Conservation (phyloP, 2,113 vertebrate genomes). For the Acinonyx jubatus region DNA sequence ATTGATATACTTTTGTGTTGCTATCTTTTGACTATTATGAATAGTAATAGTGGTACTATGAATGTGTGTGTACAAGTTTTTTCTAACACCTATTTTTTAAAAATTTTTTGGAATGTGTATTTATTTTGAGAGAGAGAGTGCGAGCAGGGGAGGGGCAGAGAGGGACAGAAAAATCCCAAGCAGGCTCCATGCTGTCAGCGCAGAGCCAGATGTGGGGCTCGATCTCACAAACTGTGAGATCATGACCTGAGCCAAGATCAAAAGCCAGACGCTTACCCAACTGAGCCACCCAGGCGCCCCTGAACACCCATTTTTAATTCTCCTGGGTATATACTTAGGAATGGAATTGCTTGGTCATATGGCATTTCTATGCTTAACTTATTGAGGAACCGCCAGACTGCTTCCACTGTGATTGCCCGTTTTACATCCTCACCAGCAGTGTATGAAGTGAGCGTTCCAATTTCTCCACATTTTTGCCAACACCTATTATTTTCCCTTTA, state of each 20-base stretch:
- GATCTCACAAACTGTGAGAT: no score
- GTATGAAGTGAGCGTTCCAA: neutral
- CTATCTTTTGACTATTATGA: neutral
- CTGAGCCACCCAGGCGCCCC: no score
- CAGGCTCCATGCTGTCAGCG: no score
- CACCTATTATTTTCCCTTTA: neutral
- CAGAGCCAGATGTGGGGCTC: no score
- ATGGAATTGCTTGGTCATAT: neutral
- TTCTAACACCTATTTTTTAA: neutral
- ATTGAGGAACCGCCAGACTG: neutral
- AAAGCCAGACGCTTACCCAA: no score
- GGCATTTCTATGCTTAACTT: neutral
- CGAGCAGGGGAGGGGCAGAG: no score
- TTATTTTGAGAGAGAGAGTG: no score
- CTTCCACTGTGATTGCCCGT: neutral
- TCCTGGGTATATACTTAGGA: neutral
- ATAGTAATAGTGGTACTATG: neutral
- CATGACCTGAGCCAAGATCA: no score
- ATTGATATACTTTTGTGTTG: neutral
- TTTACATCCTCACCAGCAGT: neutral
- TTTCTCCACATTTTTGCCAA: neutral
- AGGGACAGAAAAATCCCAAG: no score
- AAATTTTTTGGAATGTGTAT: no score
- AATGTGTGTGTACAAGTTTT: neutral
- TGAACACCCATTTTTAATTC: neutral